Base-by-base conservation (phyloP, 64 coral and sea anemone species). In the Astreopora myriophthalma region DNA sequence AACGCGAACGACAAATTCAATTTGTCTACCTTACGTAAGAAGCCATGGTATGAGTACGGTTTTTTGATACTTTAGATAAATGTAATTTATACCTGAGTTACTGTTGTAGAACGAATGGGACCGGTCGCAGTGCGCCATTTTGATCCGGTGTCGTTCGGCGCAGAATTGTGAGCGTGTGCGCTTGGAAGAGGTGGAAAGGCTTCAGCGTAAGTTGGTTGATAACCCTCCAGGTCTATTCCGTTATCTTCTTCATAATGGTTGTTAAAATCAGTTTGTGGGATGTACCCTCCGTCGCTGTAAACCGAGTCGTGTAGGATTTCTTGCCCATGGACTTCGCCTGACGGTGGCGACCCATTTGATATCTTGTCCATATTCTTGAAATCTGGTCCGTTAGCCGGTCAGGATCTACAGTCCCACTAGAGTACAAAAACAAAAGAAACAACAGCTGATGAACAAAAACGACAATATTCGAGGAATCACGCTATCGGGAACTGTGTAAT, bases 321-420 rank as follows among this genome's bases (percentile, higher is more conserved):
- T 60, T 85, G 91, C 12, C 80, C 74, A 36, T 86, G 82, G 78
- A 62, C 35, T 5, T 94, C 92, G 33, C 86, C 66, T 48, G 92
- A 33, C 46, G 73, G 75, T 12, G 86, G 87, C 49, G 85, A 40
- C 77, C 94, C 94, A 89, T 95, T 95, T 70, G 70, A 35, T 73
- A 96, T 87, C 51, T 93, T 88, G 88, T 99, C 94, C 97, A 99
- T 99, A 83, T 86, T 93, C 76, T 61, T 88, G 37, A 95, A 94
- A 86, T 96, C 95, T 96, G 85, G 96, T 99, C 94, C 97, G 80
- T 99, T 66, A 70, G 93, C 93, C 94, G 97, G 90, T 95, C 94
- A 99, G 87, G 94, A 91, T 99, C 97, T 99, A 88, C 97, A 99
- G 97, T 91, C 76, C 88, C 97, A 99, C 97, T 99, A 58, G 6